These are phyloP conservation scores for Thunnus maccoyii DNA, from an alignment of 2,113 vertebrate species.

Conservation along the genomic window DNA sequence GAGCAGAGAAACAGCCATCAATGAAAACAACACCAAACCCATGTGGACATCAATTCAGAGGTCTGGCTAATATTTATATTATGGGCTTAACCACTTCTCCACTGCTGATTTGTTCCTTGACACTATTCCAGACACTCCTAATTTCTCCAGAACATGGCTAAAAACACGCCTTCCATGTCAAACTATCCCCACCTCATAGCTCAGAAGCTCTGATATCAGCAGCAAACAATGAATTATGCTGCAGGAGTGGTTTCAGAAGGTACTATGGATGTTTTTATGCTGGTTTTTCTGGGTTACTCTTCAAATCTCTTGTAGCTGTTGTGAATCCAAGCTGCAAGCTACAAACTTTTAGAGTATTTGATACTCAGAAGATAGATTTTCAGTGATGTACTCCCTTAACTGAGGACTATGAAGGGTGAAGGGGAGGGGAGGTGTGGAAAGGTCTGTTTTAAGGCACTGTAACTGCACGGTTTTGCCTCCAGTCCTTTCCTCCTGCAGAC, in stretches of 20 bases:
- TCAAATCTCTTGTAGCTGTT: background rate
- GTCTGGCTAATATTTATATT: no score
- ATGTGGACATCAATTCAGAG: no score
- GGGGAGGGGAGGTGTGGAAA: slow-evolving; percentile 7
- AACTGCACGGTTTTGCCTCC: slow-evolving; percentile 53
- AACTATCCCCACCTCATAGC: background rate
- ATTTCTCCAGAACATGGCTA: no score
- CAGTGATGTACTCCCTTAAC: slow-evolving; percentile 22
- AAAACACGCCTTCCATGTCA: no score
- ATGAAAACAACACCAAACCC: no score
- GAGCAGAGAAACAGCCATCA: no score
- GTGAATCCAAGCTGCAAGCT: slow-evolving; percentile 1
- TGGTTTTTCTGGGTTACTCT: background rate
- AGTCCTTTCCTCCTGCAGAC: slow-evolving; percentile 11
- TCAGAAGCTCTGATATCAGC: background rate
- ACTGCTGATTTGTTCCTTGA: no score
- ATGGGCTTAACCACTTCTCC: no score
- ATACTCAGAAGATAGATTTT: slow-evolving; percentile 6
- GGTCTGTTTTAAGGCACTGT: slow-evolving; percentile 71
- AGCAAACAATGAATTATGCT: background rate
- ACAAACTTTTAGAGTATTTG: background rate
- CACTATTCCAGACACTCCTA: no score
- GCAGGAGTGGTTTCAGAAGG: background rate
- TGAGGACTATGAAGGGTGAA: background rate
- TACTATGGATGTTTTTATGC: background rate